Evolutionary conservation across 2,113 vertebrate genomes (phyloP).

Genomic region (Pangasianodon hypophthalmus): DNA sequence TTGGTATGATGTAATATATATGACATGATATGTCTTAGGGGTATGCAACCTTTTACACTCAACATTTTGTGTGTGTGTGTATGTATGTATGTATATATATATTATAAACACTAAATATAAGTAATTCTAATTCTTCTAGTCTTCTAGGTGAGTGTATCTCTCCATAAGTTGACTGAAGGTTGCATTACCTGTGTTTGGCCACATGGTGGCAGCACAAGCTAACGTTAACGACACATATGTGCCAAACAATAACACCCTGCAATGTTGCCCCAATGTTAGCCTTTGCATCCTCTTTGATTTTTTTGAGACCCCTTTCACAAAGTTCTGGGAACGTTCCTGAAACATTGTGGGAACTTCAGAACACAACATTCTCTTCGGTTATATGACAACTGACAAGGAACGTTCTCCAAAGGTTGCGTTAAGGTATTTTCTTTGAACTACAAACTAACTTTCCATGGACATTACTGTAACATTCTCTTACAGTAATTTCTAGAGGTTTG

Average conservation of each 20-base stretch:
- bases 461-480: background rate
- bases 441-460: background rate
- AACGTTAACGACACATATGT: background rate
- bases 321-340: background rate
- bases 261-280: background rate
- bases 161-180: background rate
- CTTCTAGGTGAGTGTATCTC: background rate
- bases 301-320: background rate
- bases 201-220: constrained; percentile 37
- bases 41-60: background rate
- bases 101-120: background rate
- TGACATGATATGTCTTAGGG: background rate
- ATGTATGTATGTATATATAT: too few relatives aligned
- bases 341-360: background rate
- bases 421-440: background rate
- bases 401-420: background rate
- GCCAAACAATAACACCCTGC: background rate
- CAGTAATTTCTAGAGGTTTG: background rate
- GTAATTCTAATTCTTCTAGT: background rate
- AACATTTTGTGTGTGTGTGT: background rate
- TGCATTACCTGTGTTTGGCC: constrained; percentile 3
- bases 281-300: background rate
- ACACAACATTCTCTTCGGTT: background rate
- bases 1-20: background rate
- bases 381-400: background rate